Conservation (phyloP, 2,113 vertebrate species). For the Dipodomys merriami region DNA sequence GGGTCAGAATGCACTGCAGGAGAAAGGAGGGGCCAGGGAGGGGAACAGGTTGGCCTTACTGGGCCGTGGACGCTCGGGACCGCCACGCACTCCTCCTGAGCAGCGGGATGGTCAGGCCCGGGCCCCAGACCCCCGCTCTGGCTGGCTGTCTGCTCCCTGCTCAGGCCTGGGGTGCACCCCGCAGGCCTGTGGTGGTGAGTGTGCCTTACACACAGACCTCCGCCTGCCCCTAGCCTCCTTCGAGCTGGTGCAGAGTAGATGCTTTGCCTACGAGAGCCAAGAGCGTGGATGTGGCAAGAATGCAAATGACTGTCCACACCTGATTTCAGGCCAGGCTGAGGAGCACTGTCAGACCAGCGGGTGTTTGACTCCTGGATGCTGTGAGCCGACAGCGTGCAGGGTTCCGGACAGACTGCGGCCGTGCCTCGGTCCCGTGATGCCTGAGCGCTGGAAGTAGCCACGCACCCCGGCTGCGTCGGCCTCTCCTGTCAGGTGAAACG, state of each 20-base stretch:
- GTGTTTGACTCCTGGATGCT: rapidly evolving
- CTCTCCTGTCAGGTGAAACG: too few relatives aligned
- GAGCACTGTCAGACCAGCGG: rapidly evolving
- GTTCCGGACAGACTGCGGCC: too few relatives aligned
- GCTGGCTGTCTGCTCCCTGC: too few relatives aligned
- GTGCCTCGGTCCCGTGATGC: background rate
- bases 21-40: rapidly evolving
- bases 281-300: rapidly evolving
- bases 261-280: rapidly evolving
- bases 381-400: rapidly evolving
- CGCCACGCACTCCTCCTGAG: too few relatives aligned
- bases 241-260: rapidly evolving
- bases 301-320: too few relatives aligned
- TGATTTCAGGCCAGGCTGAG: too few relatives aligned
- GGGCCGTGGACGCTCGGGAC: too few relatives aligned
- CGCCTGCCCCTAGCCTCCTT: rapidly evolving
- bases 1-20: background rate
- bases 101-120: too few relatives aligned
- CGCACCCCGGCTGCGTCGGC: too few relatives aligned
- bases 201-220: too few relatives aligned
- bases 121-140: too few relatives aligned
- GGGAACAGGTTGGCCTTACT: rapidly evolving
- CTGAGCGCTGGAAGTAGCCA: rapidly evolving
- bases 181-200: rapidly evolving
- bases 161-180: background rate